These are phyloP conservation scores for Aphelenchoides fujianensis DNA, from an alignment of 1,140 invertebrate genomes.

Conservation along the genomic window DNA sequence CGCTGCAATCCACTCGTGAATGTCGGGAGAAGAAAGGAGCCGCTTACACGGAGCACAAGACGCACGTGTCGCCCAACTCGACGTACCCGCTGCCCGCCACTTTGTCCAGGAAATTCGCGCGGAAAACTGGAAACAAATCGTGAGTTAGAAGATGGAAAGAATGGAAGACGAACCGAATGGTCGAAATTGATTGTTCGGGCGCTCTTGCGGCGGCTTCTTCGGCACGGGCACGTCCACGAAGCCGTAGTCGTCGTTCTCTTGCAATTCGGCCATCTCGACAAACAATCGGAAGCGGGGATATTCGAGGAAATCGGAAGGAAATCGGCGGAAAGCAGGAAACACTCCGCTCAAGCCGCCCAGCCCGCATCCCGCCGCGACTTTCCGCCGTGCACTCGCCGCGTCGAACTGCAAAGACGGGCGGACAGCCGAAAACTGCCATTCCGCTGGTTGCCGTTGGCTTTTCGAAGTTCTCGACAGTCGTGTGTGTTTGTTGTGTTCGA, in stretches of 20 bases:
- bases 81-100: conserved; percentile 36
- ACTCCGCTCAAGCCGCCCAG: too few species aligned
- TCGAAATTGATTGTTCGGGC: conserved; percentile 24
- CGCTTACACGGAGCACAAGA: conserved; percentile 43
- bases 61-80: conserved; percentile 48
- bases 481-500: too few species aligned
- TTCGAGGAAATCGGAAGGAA: background rate
- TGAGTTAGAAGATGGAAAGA: too few species aligned
- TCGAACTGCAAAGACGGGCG: background rate
- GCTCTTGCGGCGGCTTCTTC: background rate
- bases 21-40: background rate
- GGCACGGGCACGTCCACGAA: background rate
- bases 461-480: background rate
- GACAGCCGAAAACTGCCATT: background rate
- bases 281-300: background rate
- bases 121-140: conserved; percentile 37
- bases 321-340: too few species aligned
- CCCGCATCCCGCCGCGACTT: too few species aligned
- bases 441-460: background rate
- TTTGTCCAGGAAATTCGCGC: conserved; percentile 32
- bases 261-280: background rate
- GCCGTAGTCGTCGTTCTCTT: conserved; percentile 15
- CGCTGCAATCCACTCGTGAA: conserved; percentile 31
- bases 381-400: too few species aligned
- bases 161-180: conserved; percentile 21